Base-by-base conservation (phyloP, 1,140 invertebrate genomes). In the Cyphomyrmex costatus region DNA sequence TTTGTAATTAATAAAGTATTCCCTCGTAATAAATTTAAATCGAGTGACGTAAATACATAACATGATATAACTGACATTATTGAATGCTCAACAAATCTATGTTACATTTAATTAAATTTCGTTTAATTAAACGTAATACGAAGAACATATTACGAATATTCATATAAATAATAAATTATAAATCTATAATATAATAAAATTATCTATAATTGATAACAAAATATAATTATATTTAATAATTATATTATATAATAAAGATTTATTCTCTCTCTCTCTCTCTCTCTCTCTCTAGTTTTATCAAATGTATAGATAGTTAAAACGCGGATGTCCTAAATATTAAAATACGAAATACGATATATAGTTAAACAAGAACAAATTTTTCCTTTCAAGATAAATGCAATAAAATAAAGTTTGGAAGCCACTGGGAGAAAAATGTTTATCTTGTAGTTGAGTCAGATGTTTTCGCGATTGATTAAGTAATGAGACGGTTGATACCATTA, bases 31-130 rank as follows among this genome's bases (percentile, higher is more conserved):
- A 68, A 68, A 49, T 46, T n/a, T 16, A 30, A 51, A 73, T 53
- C 2, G 0, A 73, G 14, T 33, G 12, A 30, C 1, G 24, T 8
- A 49, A 71, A 71, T 53, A 42, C 10, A 42, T 16, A 53, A 51
- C 53, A 30, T 71, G 1, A 71, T 10, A 27, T 53, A 56, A 74
- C 51, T 74, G n/a, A 56, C 33, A 56, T 56, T 56, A 21, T 58
- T 10, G 14, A 3, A 33, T 16, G 3, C 5, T 12, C 10, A 19
- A 36, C 16, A 42, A 42, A 56, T 36, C 12, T 56, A 21, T 73
- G 8, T 19, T n/a, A 51, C 2, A 0, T 49, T 27, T 61, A 51
- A 71, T 51, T n/a, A 27, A 27, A 24, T 76, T 61, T 60, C n/a
- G n/a, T n/a, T n/a, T n/a, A n/a, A n/a, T n/a, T n/a, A n/a, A n/a